These are phyloP conservation scores for Tachina grossa DNA, from an alignment of 2,888 invertebrate genomes.

Conservation along the genomic window DNA sequence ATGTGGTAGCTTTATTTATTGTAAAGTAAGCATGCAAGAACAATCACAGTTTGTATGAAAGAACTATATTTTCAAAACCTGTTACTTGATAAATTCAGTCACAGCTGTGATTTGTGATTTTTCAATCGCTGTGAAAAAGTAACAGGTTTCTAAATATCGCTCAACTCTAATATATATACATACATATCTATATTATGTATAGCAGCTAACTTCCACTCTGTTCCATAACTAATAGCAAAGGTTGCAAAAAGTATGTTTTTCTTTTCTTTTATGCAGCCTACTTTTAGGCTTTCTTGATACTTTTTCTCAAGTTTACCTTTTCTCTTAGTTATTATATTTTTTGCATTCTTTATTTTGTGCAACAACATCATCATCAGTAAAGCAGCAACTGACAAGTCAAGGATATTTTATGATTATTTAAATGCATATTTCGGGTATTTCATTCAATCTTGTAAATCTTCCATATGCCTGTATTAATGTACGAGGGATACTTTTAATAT, in stretches of 20 bases:
- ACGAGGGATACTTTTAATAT: too few relatives aligned
- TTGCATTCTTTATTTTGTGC: constrained; percentile 24
- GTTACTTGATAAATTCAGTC: too few relatives aligned
- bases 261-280: constrained; percentile 42
- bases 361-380: constrained; percentile 48
- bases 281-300: constrained; percentile 54
- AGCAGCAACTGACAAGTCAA: constrained; percentile 61
- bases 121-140: too few relatives aligned
- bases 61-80: too few relatives aligned
- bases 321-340: constrained; percentile 14
- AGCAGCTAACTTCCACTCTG: neutral
- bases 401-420: constrained; percentile 64
- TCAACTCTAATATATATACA: too few relatives aligned
- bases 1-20: too few relatives aligned
- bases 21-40: too few relatives aligned
- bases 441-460: constrained; percentile 13
- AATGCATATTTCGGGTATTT: constrained; percentile 43
- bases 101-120: too few relatives aligned
- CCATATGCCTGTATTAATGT: neutral
- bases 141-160: too few relatives aligned
- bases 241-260: neutral
- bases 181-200: neutral
- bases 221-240: neutral
- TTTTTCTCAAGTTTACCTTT: constrained; percentile 62
- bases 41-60: too few relatives aligned